phyloP scores from a whole-genome alignment of 1,140 invertebrate species.

The Bacillus rossius region DNA sequence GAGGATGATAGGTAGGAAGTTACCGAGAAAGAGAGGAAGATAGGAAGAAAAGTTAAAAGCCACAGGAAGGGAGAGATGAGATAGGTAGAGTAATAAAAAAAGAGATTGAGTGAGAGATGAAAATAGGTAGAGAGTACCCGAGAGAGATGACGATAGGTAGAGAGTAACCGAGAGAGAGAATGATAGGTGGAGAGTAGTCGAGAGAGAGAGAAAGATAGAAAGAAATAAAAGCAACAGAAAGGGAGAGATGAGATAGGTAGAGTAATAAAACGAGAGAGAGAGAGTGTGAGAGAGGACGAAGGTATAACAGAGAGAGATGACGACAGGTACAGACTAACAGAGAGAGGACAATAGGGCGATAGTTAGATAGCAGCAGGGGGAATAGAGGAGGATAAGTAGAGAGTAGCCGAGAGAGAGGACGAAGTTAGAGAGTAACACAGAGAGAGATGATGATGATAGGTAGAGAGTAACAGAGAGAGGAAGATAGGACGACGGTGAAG shows the following conservation, averaged over 20 bases:
- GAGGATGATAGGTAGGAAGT: background rate
- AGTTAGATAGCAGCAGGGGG: background rate
- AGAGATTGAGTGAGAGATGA: background rate
- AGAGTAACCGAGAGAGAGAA: background rate
- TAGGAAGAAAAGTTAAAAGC: background rate
- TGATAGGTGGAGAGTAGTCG: background rate
- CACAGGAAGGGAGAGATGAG: background rate
- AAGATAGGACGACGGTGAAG: no score
- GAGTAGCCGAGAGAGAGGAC: background rate
- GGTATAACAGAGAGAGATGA: background rate
- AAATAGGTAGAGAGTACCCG: background rate
- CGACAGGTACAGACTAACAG: background rate
- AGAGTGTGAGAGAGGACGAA: background rate
- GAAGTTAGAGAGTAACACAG: background rate
- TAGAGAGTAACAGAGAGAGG: no score
- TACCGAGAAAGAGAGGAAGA: background rate
- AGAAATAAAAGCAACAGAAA: background rate
- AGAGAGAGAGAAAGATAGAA: background rate
- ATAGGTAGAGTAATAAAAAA: background rate
- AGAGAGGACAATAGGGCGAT: background rate
- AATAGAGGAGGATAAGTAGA: background rate
- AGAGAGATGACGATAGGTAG: background rate
- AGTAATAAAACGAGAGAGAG: background rate
- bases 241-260: background rate
- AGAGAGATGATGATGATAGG: background rate